These are phyloP conservation scores for Pedetes capensis DNA, from an alignment of 2,113 vertebrate species.

Conservation along the genomic window DNA sequence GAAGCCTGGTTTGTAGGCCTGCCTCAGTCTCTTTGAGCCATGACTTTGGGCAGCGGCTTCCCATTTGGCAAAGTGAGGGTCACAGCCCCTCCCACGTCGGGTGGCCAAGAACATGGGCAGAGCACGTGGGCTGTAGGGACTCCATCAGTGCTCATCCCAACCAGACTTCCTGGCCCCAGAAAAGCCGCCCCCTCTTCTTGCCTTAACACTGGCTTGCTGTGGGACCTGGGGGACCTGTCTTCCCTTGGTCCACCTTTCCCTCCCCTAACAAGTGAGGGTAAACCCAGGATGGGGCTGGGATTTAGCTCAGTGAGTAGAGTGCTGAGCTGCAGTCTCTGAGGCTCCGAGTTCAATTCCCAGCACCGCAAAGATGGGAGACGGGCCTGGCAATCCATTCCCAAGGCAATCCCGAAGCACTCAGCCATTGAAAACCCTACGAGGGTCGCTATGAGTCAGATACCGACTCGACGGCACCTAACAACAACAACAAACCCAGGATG, in stretches of 20 bases:
- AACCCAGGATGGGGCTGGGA: too few species aligned
- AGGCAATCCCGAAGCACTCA: too few species aligned
- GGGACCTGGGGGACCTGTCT: not conserved
- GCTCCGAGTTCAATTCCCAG: too few species aligned
- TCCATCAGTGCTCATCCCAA: not conserved
- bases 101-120: fast-evolving
- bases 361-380: too few species aligned
- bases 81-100: too few species aligned
- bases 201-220: not conserved
- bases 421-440: too few species aligned
- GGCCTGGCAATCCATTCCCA: too few species aligned
- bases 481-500: too few species aligned
- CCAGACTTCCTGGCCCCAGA: not conserved
- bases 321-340: too few species aligned
- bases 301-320: too few species aligned
- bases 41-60: not conserved
- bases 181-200: not conserved
- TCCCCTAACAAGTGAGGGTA: not conserved
- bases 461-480: too few species aligned
- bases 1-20: not conserved
- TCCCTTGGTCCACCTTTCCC: not conserved
- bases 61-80: not conserved
- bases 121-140: fast-evolving
- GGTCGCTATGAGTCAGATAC: too few species aligned
- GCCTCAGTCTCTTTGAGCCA: not conserved